Base-by-base conservation (phyloP, 1,140 invertebrate species). In the Chrysoperla carnea region DNA sequence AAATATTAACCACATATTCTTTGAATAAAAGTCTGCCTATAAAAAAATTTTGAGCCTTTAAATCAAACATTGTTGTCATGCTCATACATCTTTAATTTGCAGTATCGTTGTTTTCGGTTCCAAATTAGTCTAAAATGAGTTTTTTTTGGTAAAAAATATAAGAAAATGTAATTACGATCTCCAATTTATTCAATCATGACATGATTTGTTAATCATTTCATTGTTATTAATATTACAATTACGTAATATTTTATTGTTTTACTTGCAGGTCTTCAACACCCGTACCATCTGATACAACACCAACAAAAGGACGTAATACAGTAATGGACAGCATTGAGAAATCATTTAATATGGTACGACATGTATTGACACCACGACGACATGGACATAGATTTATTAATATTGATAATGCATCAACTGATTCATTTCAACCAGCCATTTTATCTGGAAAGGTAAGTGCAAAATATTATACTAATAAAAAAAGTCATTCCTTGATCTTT, bases 251-350 rank as follows among this genome's bases (percentile, higher is more conserved):
- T 13, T 14, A 7, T n/a, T 47, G 42, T 41, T 8, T 33, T 9
- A 41, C 28, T n/a, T 7, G 17, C n/a, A 41, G 27, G 5, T 11
- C n/a, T 2, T 11, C 31, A 33, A 33, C 31, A 29, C 42, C 14
- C 13, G 41, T 45, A 8, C 46, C 49, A 2, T 29, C 44, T 11
- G n/a, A 12, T 33, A 33, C 8, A 33, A 59, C 67, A 29, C 65
- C 67, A 1, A 59, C 64, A 17, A 77, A 73, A 33, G 69, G 69
- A 11, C 66, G 69, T 39, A 72, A 74, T 53, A 68, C 84, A 41
- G 59, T 70, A 41, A 68, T 81, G 53, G 80, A 76, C 4, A 78
- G 72, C 51, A 67, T 86, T 35, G 83, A 84, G 57, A 67, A 74
- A 46, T 71, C 73, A 6, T 58, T 82, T n/a, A 72, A 78, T 54